phyloP scores from a whole-genome alignment of 2,888 invertebrate genomes.

The Drosophila nr. medialis region DNA sequence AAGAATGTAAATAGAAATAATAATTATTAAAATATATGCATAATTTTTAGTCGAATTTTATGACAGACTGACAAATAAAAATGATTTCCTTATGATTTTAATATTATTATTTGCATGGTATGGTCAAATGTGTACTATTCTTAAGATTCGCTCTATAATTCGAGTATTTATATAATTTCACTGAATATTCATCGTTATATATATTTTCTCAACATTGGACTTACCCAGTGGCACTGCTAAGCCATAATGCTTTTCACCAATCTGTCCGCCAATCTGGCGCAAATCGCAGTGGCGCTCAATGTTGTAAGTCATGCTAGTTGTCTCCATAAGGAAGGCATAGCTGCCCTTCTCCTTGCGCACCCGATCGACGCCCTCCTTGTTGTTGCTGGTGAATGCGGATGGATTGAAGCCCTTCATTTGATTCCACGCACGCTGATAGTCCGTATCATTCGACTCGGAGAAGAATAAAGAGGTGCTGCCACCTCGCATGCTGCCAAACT shows the following conservation, averaged over 20 bases:
- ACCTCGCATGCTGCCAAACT: slow-evolving; percentile 94
- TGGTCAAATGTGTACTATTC: not conserved
- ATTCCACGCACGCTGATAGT: slow-evolving; percentile 95
- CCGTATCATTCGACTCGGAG: slow-evolving; percentile 92
- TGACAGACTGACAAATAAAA: too few relatives aligned
- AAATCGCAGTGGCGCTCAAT: slow-evolving; percentile 92
- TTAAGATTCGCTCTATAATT: not conserved
- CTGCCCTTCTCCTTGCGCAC: slow-evolving; percentile 90
- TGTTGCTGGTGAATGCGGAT: slow-evolving; percentile 91
- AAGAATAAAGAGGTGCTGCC: slow-evolving; percentile 97
- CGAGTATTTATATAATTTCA: not conserved
- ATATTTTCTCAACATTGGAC: not conserved
- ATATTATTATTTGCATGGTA: not conserved
- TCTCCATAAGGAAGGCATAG: slow-evolving; percentile 98
- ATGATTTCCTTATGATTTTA: not conserved
- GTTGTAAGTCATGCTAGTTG: slow-evolving; percentile 95
- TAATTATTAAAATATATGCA: not conserved
- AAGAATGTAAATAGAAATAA: not conserved
- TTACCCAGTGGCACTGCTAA: slow-evolving; percentile 95
- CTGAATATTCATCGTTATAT: not conserved
- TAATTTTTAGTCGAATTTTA: not conserved
- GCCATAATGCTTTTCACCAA: slow-evolving; percentile 97
- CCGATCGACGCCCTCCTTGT: slow-evolving; percentile 93
- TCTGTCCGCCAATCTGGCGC: slow-evolving; percentile 90
- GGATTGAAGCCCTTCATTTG: slow-evolving; percentile 94